Evolutionary conservation across 2,888 invertebrate genomes (phyloP), one percentile per base, ranked within the genome.

Genomic region (Chloromyia formosa): DNA sequence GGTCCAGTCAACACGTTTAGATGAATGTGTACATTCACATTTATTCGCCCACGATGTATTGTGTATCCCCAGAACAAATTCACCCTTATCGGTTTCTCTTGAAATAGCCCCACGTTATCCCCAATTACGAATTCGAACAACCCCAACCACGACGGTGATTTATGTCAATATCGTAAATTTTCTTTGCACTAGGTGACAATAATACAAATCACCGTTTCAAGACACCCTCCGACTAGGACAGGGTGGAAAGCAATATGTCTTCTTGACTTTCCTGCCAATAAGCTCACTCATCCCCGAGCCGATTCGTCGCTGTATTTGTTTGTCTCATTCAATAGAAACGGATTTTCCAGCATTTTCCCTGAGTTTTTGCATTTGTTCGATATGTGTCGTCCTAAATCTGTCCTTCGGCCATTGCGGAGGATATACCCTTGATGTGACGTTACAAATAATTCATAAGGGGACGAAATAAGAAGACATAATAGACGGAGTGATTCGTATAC

Each of bases 171-270:
- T 56, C 58, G 68, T 76, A 75, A 75, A 76, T 75, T 73, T 69
- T 53, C 76, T 69, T 74, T 35, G 7, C 73, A 64, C 68, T 75
- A 76, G 76, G 74, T 76, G 76, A 76, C 76, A 76, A 61, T 66
- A 49, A 45, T 61, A 74, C 74, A 76, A 76, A 76, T 76, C 75
- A 75, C 75, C 61, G 22, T 61, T 23, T 61, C 73, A 35, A 69
- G 69, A 53, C 23, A 69, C 16, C 54, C 27, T 49, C 14, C 49
- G 49, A 49, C 49, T 42, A 58, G 56, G 40, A n/a, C 40, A 3
- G 49, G 12, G 49, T 12, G 56, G 18, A 56, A 54, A 54, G 1
- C 54, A 69, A 69, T 54, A 14, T 69, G 56, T 54, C 69, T 66
- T 71, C 71, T 56, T 56, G 40, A 56, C 18, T 71, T 58, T 18